Conservation (phyloP, 2,113 vertebrate species). For the Notiomystis cincta region DNA sequence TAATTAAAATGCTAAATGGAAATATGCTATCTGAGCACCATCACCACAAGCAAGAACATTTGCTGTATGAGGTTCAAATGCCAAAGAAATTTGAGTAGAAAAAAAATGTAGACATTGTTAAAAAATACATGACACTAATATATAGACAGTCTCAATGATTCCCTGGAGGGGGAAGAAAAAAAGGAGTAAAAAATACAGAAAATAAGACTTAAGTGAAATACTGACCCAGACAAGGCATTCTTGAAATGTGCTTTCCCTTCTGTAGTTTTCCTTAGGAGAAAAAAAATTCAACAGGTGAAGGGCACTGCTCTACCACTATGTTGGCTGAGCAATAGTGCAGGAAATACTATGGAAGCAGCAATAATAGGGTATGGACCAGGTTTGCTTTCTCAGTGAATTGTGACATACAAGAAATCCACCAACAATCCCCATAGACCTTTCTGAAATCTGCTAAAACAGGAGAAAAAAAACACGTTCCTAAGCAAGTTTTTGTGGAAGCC, state of each 20-base stretch:
- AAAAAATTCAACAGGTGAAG: not conserved
- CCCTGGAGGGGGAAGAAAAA: not conserved
- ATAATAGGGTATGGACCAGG: not conserved
- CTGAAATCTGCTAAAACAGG: accelerated
- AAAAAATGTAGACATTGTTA: not conserved
- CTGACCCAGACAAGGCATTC: not conserved
- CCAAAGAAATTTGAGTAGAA: not conserved
- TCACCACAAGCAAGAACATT: not conserved
- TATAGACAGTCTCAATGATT: accelerated
- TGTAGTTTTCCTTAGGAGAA: not conserved
- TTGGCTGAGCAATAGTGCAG: not conserved
- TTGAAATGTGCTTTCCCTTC: not conserved
- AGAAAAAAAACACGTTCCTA: not conserved
- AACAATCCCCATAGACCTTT: not conserved
- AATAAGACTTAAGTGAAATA: not conserved
- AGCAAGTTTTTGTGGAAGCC: not conserved
- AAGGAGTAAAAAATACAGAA: not conserved
- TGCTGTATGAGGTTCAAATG: not conserved
- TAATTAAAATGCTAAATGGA: not conserved
- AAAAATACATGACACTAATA: not conserved
- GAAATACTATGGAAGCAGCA: not conserved
- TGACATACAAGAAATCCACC: not conserved
- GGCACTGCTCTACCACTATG: accelerated
- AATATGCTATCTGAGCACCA: accelerated
- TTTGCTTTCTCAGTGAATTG: not conserved